Evolutionary conservation across 2,888 invertebrate species (phyloP).

Genomic region (Diaperis boleti): DNA sequence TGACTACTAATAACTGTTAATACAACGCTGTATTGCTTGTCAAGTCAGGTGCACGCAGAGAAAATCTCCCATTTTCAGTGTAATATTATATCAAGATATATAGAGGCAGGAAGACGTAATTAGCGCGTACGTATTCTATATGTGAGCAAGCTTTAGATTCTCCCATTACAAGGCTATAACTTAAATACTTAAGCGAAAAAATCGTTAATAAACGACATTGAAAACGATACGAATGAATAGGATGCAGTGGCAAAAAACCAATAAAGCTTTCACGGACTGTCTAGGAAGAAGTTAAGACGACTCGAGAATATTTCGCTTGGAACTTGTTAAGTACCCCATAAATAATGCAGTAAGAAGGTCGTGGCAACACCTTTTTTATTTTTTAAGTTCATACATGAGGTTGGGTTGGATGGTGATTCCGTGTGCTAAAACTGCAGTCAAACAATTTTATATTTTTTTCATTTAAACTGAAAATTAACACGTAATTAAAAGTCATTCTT

Average conservation of each 20-base stretch:
- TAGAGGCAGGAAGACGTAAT: conserved; percentile 34
- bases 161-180: conserved; percentile 21
- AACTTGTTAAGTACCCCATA: conserved; percentile 31
- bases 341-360: conserved; percentile 34
- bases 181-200: conserved; percentile 23
- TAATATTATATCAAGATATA: conserved; percentile 31
- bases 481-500: too few relatives aligned
- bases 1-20: conserved; percentile 23
- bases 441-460: too few relatives aligned
- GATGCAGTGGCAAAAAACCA: conserved; percentile 34
- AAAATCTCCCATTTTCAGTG: conserved; percentile 19
- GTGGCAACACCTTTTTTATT: conserved; percentile 17
- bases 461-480: too few relatives aligned
- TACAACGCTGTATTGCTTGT: background rate
- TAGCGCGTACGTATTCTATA: conserved; percentile 26
- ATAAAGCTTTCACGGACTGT: conserved; percentile 38
- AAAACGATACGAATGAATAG: conserved; percentile 37
- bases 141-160: conserved; percentile 32
- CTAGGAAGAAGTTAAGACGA: conserved; percentile 28
- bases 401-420: too few relatives aligned
- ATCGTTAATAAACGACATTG: conserved; percentile 26
- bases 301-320: conserved; percentile 28
- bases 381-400: background rate
- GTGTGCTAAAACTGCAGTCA: too few relatives aligned
- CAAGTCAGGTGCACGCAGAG: conserved; percentile 21